Conservation (phyloP, 2,888 invertebrate species). For the Pomacea canaliculata region DNA sequence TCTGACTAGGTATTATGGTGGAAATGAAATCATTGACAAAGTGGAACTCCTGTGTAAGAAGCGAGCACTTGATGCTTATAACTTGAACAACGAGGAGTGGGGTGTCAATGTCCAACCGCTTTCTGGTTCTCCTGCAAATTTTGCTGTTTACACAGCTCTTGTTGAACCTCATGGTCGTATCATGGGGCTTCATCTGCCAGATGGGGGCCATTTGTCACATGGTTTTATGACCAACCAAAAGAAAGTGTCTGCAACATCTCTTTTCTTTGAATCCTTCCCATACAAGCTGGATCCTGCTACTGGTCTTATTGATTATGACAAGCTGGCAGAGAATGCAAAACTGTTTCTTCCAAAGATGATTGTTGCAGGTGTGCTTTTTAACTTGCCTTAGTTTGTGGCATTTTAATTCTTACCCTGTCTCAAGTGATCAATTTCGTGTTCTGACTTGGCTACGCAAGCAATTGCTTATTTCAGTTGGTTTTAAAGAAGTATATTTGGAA, state of each 20-base stretch:
- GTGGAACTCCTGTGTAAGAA: constrained; percentile 90
- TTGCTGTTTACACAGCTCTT: constrained; percentile 92
- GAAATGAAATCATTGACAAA: constrained; percentile 95
- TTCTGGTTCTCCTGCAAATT: constrained; percentile 95
- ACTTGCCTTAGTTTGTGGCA: not conserved
- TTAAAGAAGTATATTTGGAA: no score
- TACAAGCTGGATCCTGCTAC: constrained; percentile 86
- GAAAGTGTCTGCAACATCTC: constrained; percentile 95
- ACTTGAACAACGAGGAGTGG: constrained; percentile 87
- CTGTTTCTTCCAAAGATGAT: constrained; percentile 93
- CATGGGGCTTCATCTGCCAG: constrained; percentile 95
- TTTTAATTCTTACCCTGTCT: not conserved
- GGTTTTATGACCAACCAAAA: constrained; percentile 89
- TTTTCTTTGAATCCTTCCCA: constrained; percentile 98
- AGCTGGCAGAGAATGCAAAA: constrained; percentile 83
- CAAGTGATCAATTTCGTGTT: no score
- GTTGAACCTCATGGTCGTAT: constrained; percentile 92
- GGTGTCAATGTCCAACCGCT: constrained; percentile 98
- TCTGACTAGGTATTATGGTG: constrained; percentile 89
- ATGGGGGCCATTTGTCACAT: constrained; percentile 87
- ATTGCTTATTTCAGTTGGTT: no score
- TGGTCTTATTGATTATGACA: constrained; percentile 93
- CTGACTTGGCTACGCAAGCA: no score
- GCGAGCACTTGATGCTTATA: constrained; percentile 86
- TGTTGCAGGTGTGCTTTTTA: constrained; percentile 79